These are phyloP conservation scores for Egretta garzetta DNA, from an alignment of 2,113 vertebrate species.

Conservation along the genomic window DNA sequence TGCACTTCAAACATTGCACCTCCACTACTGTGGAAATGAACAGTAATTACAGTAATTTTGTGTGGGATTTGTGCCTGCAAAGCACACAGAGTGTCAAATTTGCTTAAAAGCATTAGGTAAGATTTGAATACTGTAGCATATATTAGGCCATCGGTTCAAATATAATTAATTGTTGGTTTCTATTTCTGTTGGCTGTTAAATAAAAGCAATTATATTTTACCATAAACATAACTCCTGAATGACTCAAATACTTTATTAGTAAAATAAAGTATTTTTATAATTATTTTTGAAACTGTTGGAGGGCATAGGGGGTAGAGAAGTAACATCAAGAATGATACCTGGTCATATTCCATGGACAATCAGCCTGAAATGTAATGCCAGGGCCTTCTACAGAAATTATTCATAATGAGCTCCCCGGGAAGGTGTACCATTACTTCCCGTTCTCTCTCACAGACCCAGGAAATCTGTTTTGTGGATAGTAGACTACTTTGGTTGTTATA, in stretches of 20 bases:
- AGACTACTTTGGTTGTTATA: background rate
- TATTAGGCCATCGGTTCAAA: background rate
- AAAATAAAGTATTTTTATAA: background rate
- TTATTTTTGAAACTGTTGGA: background rate
- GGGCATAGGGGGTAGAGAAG: background rate
- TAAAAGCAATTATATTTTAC: background rate
- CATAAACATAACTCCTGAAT: background rate
- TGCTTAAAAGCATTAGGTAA: background rate
- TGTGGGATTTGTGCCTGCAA: background rate
- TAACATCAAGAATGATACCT: background rate
- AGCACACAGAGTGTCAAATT: background rate
- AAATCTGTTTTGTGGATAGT: background rate
- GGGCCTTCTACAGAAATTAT: constrained; percentile 53
- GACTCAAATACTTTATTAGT: background rate
- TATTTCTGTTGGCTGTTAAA: background rate
- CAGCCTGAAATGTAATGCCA: constrained; percentile 50
- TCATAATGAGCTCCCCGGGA: background rate
- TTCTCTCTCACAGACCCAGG: background rate
- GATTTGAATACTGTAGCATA: background rate
- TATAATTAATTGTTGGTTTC: background rate
- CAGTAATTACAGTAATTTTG: background rate
- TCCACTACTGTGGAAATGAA: background rate
- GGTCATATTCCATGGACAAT: constrained; percentile 13
- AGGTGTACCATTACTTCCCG: constrained; percentile 26
- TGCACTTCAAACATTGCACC: background rate